Evolutionary conservation across 1,140 invertebrate genomes (phyloP).

Genomic region (Drosophila simulans): DNA sequence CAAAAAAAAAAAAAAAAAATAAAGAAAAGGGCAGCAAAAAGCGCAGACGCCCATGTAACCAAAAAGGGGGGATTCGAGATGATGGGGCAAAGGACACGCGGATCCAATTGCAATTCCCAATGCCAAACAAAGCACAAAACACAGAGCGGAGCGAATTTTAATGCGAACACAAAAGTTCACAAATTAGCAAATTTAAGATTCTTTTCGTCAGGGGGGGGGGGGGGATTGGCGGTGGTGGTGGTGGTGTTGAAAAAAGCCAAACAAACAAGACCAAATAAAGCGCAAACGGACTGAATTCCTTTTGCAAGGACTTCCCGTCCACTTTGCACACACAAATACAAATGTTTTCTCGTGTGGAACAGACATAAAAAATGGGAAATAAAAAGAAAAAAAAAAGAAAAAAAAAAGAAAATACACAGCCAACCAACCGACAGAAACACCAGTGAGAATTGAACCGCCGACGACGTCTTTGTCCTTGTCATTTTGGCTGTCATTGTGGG

Average conservation of each 20-base stretch:
- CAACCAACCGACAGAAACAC: slow-evolving; percentile 21
- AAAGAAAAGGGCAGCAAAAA: slow-evolving; percentile 5
- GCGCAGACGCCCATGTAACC: slow-evolving; percentile 18
- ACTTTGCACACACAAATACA: slow-evolving; percentile 55
- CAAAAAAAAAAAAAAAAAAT: background rate
- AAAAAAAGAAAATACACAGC: slow-evolving; percentile 3
- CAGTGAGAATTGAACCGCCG: slow-evolving; percentile 38
- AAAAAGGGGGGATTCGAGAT: background rate
- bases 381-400: background rate
- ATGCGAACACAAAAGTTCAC: slow-evolving; percentile 79
- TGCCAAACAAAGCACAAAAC: slow-evolving; percentile 37
- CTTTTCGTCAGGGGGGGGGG: slow-evolving; percentile 20
- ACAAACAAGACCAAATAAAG: slow-evolving; percentile 58
- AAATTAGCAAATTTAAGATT: slow-evolving; percentile 81
- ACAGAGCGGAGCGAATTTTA: slow-evolving; percentile 61
- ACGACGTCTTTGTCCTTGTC: slow-evolving; percentile 37
- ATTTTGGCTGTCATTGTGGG: slow-evolving; percentile 47
- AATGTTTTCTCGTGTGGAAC: slow-evolving; percentile 72
- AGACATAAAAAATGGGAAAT: slow-evolving; percentile 45
- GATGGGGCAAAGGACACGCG: slow-evolving; percentile 27
- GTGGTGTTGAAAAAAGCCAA: slow-evolving; percentile 18
- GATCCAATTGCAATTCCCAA: slow-evolving; percentile 63
- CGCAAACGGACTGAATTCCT: slow-evolving; percentile 35
- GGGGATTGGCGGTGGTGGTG: slow-evolving; percentile 6
- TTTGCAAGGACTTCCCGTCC: slow-evolving; percentile 2